Conservation (phyloP, 2,113 vertebrate genomes). For the Petroica traversi region DNA sequence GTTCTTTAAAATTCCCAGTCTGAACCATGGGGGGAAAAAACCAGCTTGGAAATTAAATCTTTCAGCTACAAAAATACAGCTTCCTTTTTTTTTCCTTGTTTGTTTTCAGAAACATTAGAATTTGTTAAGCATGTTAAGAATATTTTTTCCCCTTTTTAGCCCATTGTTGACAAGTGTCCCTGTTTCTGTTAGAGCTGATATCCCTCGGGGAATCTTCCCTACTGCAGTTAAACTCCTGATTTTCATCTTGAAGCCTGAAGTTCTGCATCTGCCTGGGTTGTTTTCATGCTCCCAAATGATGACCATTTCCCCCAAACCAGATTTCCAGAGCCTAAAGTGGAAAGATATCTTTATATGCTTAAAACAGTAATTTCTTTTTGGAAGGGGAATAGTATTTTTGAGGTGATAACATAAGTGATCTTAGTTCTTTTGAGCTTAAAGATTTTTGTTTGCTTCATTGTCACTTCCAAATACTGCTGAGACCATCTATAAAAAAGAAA, state of each 20-base stretch:
- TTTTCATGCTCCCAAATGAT: background rate
- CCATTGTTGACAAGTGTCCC: background rate
- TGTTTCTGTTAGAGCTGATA: background rate
- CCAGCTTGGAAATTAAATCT: background rate
- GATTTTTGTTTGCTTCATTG: rapidly evolving
- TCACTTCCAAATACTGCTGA: background rate
- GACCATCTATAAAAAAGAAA: background rate
- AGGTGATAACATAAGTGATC: background rate
- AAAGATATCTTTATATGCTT: background rate
- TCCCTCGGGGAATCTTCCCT: background rate
- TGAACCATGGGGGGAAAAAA: background rate
- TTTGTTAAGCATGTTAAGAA: background rate
- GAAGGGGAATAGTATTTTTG: background rate
- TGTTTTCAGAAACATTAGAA: background rate
- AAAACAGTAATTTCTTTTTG: background rate
- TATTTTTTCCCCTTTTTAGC: background rate
- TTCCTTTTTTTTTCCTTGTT: background rate
- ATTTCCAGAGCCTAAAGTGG: background rate
- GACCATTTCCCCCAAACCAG: background rate
- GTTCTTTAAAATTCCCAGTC: background rate
- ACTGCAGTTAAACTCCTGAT: background rate
- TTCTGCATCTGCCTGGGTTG: background rate
- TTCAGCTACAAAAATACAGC: background rate
- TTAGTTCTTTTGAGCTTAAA: background rate
- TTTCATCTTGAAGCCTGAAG: background rate